Evolutionary conservation across 2,888 invertebrate genomes (phyloP), one percentile per base, ranked within the genome.

Genomic region (Pollenia griseotomentosa): DNA sequence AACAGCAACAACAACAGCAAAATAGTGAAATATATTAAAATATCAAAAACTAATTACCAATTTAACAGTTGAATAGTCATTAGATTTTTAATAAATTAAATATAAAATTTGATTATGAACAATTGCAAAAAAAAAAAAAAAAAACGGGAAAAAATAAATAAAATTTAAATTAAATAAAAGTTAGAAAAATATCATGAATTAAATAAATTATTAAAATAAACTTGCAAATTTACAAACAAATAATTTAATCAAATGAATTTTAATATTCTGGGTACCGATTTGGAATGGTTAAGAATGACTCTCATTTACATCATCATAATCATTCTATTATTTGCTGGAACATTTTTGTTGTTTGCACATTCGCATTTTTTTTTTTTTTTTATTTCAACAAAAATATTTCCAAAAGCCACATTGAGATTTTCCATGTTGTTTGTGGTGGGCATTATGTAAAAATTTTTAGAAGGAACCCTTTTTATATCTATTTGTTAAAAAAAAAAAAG

Each of bases 391-490:
- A 57, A 81, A 84, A 87, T 84, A 83, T 80, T 83, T 75, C 46
- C 63, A 44, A 86, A 87, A 87, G 81, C 87, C 87, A 82, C 87
- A 87, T 87, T 82, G 68, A 87, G 84, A 84, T 87, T 84, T 87
- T 82, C 84, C 74, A 82, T 87, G 87, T 82, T 87, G 81, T 84
- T 87, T 87, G 87, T 74, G 87, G 87, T 87, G 87, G 74, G 53
- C 81, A 87, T 87, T 87, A 87, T 87, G 87, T 74, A 87, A 87
- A 84, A 87, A 87, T 87, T 66, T 82, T 65, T 55, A 59, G 57
- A 82, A 65, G 53, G 48, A 78, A 55, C 11, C 74, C 57, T 68
- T 87, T 63, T 51, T 63, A 68, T 70, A 19, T 63, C 10, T 61
- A 23, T 40, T 70, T 63, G 59, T 66, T 46, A 55, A 81, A 59